Evolutionary conservation across 2,797 vertebrate genomes (phyloP).

Genomic region (Ambastaia sidthimunki): DNA sequence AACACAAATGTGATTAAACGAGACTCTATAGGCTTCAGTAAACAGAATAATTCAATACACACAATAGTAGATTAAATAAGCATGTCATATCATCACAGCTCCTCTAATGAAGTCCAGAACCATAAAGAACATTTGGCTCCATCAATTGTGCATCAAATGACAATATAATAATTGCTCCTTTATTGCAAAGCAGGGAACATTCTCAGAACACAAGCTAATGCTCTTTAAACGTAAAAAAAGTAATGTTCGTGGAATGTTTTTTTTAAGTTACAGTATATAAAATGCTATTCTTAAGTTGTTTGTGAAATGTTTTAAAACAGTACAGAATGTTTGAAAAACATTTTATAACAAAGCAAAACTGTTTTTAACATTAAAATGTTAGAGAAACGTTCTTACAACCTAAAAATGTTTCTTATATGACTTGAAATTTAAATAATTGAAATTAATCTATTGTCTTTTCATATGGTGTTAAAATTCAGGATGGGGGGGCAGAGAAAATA

Average conservation of each 20-base stretch:
- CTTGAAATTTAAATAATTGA: background rate
- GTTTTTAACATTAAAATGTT: too few species aligned
- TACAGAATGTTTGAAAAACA: too few species aligned
- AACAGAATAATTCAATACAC: background rate
- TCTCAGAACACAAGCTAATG: too few species aligned
- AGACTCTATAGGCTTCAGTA: background rate
- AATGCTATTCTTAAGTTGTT: too few species aligned
- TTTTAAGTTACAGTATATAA: too few species aligned
- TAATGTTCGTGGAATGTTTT: too few species aligned
- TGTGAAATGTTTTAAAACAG: too few species aligned
- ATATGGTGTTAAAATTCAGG: background rate
- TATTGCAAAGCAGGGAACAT: slow-evolving; percentile 12
- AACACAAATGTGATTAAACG: slow-evolving; percentile 14
- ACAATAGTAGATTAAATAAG: slow-evolving; percentile 32
- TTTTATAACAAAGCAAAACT: too few species aligned
- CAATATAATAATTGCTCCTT: slow-evolving; percentile 31
- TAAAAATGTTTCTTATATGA: background rate
- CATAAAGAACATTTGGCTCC: background rate
- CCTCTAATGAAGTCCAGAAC: background rate
- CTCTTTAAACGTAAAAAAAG: too few species aligned
- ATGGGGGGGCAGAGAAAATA: background rate
- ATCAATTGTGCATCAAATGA: slow-evolving; percentile 32
- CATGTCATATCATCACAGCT: slow-evolving; percentile 22
- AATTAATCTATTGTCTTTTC: background rate
- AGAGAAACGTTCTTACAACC: too few species aligned